A percentile compares a stretch with the other conserved stretches of the same genome.
These are phyloP conservation scores for Cichlasoma orientale DNA, from an alignment of 2,797 vertebrate genomes.

Conservation along the genomic window DNA sequence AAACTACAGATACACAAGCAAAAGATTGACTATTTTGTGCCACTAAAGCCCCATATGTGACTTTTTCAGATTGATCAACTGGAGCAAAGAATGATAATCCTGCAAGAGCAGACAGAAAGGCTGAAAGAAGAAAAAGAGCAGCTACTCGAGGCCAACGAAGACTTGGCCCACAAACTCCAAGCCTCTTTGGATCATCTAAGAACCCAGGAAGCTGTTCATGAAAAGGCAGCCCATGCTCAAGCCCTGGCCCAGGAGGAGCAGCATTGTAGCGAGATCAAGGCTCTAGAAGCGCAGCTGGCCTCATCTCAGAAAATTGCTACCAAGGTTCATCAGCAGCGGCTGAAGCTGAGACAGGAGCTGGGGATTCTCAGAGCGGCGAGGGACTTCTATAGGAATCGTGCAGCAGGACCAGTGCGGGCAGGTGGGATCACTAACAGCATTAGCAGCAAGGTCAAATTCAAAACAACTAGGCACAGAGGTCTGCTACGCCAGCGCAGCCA, in stretches of 20 bases:
- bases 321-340: slow-evolving; percentile 79
- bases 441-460: slow-evolving; percentile 87
- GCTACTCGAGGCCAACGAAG: slow-evolving; percentile 82
- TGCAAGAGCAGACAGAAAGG: slow-evolving; percentile 78
- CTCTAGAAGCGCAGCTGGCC: slow-evolving; percentile 77
- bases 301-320: slow-evolving; percentile 78
- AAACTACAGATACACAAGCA: slow-evolving; percentile 13
- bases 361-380: slow-evolving; percentile 81
- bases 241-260: slow-evolving; percentile 71
- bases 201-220: slow-evolving; percentile 70
- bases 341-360: slow-evolving; percentile 80
- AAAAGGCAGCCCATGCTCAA: slow-evolving; percentile 73
- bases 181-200: slow-evolving; percentile 77
- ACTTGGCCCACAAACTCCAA: slow-evolving; percentile 79
- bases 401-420: slow-evolving; percentile 58
- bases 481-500: slow-evolving; percentile 77
- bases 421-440: slow-evolving; percentile 59
- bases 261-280: slow-evolving; percentile 75
- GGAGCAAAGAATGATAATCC: slow-evolving; percentile 78
- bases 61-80: slow-evolving; percentile 75
- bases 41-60: slow-evolving; percentile 38
- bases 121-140: slow-evolving; percentile 78
- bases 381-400: slow-evolving; percentile 75
- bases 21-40: slow-evolving; percentile 14
- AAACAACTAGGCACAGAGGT: slow-evolving; percentile 82